Base-by-base conservation (phyloP, 2,797 vertebrate genomes). In the Scolopax rusticola region DNA sequence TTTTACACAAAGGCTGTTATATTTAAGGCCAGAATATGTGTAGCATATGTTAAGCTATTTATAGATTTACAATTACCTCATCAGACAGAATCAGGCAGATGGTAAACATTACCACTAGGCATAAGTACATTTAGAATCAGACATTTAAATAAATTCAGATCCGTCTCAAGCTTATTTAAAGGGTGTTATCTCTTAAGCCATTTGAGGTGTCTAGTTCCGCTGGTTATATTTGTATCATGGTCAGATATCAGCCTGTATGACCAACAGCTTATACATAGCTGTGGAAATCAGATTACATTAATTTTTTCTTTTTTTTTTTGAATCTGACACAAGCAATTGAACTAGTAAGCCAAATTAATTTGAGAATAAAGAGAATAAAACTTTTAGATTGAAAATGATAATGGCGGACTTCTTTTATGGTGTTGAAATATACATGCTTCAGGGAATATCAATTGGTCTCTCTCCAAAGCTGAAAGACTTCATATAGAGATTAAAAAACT, bases 121-220 rank as follows among this genome's bases (percentile, higher is more conserved):
- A 97, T 97, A 98, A 98, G 97, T 98, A 98, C 98, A 97, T 98
- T 97, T 96, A 97, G 97, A 98, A 98, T 97, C 98, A 99, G 98
- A 98, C 98, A 98, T 98, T 98, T 98, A 98, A 98, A 98, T 98
- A 98, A 99, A 99, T 99, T 98, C 97, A 97, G 96, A 96, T 98
- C 98, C 98, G 96, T 98, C 97, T 98, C 98, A 97, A 98, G 98
- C 98, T 98, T 98, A 98, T 98, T 98, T 99, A 98, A 98, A 98
- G 98, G 98, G 97, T 98, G 97, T 96, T 96, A 97, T 97, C 97
- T 98, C 96, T 97, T 97, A 98, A 98, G 96, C 97, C 97, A 84
- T 97, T 97, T 95, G 87, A 94, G 97, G 97, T 98, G 97, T 98
- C 97, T 98, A 97, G 96, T 97, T 97, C 93, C 97, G 74, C 93